Base-by-base conservation (phyloP, 64 coral and sea anemone genomes). In the Pocillopora verrucosa region DNA sequence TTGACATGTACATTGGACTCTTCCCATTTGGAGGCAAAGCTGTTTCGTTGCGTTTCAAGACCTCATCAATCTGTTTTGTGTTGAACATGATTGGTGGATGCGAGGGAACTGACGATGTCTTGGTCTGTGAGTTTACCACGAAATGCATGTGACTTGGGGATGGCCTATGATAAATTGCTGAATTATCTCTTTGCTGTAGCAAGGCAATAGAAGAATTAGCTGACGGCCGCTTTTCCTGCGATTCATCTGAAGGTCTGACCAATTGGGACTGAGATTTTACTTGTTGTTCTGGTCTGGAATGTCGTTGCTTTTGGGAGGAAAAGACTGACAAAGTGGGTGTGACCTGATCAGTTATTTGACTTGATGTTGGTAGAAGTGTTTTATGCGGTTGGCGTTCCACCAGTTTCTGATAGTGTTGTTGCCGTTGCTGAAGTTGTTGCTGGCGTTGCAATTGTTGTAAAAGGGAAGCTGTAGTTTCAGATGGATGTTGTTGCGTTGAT, bases 371-470 rank as follows among this genome's bases (percentile, higher is more conserved):
- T 51, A 26, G 65, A 11, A 58, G 17, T 15, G 19, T 20, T 1
- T 11, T 41, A 72, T 72, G 37, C 1, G 59, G 22, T 36, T 81
- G 13, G 5, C 62, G 79, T 2, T 16, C 15, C 62, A 13, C 59
- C 19, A 70, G 5, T 57, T 25, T 20, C 7, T 70, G 82, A 72
- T 85, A 85, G 20, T 72, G 37, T 56, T 85, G 82, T 13, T 56
- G 37, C 41, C 41, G 41, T 25, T 85, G 64, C 36, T 85, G 82
- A 58, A 56, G 65, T 45, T 85, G 82, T 30, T 85, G 64, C 64
- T 85, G 36, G 3, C 38, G 63, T 25, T 85, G 65, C 45, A 85
- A 85, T 41, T 85, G 82, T n/a, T 85, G 82, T 57, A 85, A 72
- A 20, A 85, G 82, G 13, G 82, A 85, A 15, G 64, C 82, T 72